Base-by-base conservation (phyloP, 2,888 invertebrate genomes). In the Saturnia japonica region DNA sequence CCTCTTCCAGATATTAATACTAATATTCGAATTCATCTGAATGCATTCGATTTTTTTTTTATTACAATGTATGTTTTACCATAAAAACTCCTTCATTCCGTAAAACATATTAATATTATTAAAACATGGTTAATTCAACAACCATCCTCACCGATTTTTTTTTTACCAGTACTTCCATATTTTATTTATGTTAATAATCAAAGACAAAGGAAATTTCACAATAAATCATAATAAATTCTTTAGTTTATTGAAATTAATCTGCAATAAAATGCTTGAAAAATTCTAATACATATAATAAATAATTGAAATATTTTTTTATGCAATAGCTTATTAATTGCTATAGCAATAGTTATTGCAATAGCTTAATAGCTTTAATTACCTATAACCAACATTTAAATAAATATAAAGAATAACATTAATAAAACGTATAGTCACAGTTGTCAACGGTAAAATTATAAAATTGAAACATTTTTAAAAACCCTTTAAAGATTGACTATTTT, bases 251-350 rank as follows among this genome's bases (percentile, higher is more conserved):
- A 11, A 11, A 60, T 60, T 25, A 28, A 60, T 4, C 57, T 60
- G 28, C 28, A 28, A 60, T 60, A 60, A 57, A 60, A 60, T 60
- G 57, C 57, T 60, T 25, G 57, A 28, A 28, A 60, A 60, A 60
- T 60, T 25, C 8, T 54, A 9, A 7, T 7, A 7, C 9, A 43
- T 6, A 51, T 7, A 19, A 1, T 51, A 51, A 16, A 51, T 51
- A 2, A 51, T 51, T 6, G 14, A 11, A 28, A 60, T 28, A 14
- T 28, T 6, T 25, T 60, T 60, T 9, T 28, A 60, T 60, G 57
- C 57, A 60, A 60, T 9, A 54, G 3, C n/a, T n/a, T n/a, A n/a
- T n/a, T n/a, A n/a, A n/a, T n/a, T n/a, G n/a, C n/a, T n/a, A n/a
- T n/a, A n/a, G n/a, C n/a, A n/a, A n/a, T n/a, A n/a, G n/a, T n/a